Evolutionary conservation across 2,797 vertebrate genomes (phyloP).

Genomic region (Ceyx erithaca): DNA sequence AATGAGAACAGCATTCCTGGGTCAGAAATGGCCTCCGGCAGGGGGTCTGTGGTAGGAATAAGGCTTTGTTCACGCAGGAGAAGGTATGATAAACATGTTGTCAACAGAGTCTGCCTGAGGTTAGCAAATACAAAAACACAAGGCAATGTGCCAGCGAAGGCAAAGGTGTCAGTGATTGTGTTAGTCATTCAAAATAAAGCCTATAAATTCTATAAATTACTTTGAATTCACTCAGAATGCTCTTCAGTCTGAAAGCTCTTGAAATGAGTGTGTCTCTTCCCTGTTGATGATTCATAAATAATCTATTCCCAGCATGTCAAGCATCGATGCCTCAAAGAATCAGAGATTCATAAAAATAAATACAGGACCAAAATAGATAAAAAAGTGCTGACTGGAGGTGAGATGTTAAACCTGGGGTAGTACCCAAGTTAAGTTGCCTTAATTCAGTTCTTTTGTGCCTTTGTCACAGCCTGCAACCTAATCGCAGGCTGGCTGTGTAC

Average conservation of each 20-base stretch:
- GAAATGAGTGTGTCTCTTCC: not conserved
- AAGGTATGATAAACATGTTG: slow-evolving; percentile 3
- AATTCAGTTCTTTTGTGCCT: not conserved
- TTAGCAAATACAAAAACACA: not conserved
- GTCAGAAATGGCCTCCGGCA: slow-evolving; percentile 1
- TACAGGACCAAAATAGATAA: not conserved
- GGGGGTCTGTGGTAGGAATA: not conserved
- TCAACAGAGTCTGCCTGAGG: not conserved
- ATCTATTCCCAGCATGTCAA: not conserved
- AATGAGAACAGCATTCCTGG: not conserved
- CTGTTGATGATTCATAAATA: slow-evolving; percentile 13
- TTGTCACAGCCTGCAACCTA: accelerated
- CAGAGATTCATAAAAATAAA: not conserved
- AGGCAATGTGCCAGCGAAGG: not conserved
- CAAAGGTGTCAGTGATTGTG: not conserved
- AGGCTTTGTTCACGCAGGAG: not conserved
- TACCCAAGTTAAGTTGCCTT: not conserved
- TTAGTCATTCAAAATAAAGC: not conserved
- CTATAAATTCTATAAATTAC: slow-evolving; percentile 1
- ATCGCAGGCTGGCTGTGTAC: not conserved
- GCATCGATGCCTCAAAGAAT: not conserved
- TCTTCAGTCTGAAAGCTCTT: not conserved
- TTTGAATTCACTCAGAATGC: not conserved
- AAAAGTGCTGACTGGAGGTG: not conserved
- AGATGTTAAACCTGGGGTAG: not conserved